Evolutionary conservation across 2,797 vertebrate species (phyloP).

Genomic region (Myiothlypis coronata): DNA sequence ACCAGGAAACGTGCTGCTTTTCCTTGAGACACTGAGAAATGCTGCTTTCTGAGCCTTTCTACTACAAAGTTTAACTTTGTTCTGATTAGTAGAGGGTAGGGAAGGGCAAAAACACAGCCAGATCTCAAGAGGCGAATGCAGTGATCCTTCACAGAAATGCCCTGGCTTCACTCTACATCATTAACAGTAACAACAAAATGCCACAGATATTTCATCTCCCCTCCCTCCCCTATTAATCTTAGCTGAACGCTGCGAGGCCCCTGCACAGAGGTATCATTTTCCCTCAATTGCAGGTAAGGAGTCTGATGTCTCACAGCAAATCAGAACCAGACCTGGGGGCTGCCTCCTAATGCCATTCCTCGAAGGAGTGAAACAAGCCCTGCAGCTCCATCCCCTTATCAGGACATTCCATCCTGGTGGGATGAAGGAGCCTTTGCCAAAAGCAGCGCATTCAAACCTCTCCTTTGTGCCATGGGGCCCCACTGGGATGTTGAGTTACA

Average conservation of each 20-base stretch:
- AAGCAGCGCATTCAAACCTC: not conserved
- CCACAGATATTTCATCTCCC: not conserved
- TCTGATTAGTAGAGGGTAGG: not conserved
- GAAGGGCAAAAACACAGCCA: not conserved
- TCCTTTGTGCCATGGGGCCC: not conserved
- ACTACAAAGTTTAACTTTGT: not conserved
- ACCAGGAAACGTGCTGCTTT: not conserved
- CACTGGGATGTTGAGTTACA: not conserved
- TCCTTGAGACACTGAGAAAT: constrained; percentile 4
- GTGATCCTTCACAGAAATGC: not conserved
- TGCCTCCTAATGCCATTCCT: not conserved
- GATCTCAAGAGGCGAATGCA: not conserved
- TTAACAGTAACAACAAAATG: not conserved
- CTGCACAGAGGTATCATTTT: constrained; percentile 31
- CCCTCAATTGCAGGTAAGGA: constrained; percentile 13
- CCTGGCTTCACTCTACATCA: not conserved
- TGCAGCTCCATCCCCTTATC: not conserved
- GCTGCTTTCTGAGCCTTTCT: not conserved
- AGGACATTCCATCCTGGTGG: not conserved
- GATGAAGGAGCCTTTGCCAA: constrained; percentile 9
- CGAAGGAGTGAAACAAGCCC: not conserved
- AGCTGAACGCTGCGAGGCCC: not conserved
- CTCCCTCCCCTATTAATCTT: not conserved
- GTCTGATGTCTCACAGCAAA: not conserved
- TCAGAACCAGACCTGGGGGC: constrained; percentile 25